phyloP scores from a whole-genome alignment of 2,888 invertebrate genomes.

The Junonia oenone region DNA sequence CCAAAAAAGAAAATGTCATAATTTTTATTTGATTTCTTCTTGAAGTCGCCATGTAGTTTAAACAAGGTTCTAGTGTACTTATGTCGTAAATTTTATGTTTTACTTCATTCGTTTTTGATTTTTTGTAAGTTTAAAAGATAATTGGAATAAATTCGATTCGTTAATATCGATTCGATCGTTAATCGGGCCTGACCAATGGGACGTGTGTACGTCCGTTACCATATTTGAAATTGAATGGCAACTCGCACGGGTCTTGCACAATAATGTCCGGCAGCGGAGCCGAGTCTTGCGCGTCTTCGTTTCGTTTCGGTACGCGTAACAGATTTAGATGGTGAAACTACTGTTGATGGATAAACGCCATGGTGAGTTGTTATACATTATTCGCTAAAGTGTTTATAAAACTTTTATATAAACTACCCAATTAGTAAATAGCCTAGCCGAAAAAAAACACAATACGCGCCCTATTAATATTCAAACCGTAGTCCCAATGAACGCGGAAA shows the following conservation, averaged over 20 bases:
- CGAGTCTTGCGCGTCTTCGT: slow-evolving; percentile 38
- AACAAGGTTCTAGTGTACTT: too few relatives aligned
- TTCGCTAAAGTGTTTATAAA: background rate
- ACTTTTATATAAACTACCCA: background rate
- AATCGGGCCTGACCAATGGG: slow-evolving; percentile 53
- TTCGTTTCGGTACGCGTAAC: slow-evolving; percentile 39
- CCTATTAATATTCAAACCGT: slow-evolving; percentile 13
- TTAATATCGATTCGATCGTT: slow-evolving; percentile 46
- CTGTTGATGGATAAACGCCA: slow-evolving; percentile 37
- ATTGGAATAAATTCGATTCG: slow-evolving; percentile 40
- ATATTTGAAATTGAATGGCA: slow-evolving; percentile 76
- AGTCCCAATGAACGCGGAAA: slow-evolving; percentile 7
- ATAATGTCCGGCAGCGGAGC: slow-evolving; percentile 57
- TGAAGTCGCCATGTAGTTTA: too few relatives aligned
- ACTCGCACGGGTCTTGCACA: slow-evolving; percentile 68
- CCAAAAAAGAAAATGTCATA: too few relatives aligned
- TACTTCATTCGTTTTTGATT: background rate
- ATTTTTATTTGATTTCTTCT: too few relatives aligned
- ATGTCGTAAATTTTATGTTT: too few relatives aligned
- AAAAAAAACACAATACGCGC: background rate
- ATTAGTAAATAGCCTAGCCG: background rate
- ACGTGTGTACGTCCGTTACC: slow-evolving; percentile 63
- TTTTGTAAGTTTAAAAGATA: background rate
- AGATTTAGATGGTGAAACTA: slow-evolving; percentile 34
- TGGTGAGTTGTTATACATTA: too few relatives aligned